Percentiles rank a stretch among this genome's conserved stretches.
phyloP scores from a whole-genome alignment of 2,797 vertebrate species.

The Pelodytes ibericus region DNA sequence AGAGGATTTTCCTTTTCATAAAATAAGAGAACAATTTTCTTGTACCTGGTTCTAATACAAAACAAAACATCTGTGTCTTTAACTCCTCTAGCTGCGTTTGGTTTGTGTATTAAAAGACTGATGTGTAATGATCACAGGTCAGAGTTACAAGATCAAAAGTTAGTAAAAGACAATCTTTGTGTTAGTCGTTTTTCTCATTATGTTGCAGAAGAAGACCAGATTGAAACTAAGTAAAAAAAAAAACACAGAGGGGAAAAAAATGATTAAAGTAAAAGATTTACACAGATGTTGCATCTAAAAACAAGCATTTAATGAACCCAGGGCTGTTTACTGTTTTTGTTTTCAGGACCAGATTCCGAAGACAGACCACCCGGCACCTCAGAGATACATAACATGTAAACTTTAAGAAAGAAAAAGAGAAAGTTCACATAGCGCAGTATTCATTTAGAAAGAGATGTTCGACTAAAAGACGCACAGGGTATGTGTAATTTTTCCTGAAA shows the following conservation, averaged over 20 bases:
- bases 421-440: too few species aligned
- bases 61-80: constrained; percentile 1
- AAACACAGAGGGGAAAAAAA: constrained; percentile 24
- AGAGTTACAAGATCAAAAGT: constrained; percentile 38
- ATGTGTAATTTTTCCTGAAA: too few species aligned
- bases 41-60: background rate
- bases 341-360: constrained; percentile 33
- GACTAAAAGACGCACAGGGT: too few species aligned
- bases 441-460: too few species aligned
- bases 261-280: constrained; percentile 45
- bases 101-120: constrained; percentile 26
- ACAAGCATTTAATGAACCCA: constrained; percentile 41
- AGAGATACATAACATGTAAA: background rate
- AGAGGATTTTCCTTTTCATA: background rate
- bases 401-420: background rate
- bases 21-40: background rate
- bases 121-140: constrained; percentile 36
- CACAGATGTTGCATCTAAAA: constrained; percentile 47
- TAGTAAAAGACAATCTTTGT: constrained; percentile 17
- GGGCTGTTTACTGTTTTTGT: constrained; percentile 43
- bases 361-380: constrained; percentile 44
- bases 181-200: constrained; percentile 39
- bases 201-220: constrained; percentile 28
- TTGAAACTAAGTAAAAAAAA: constrained; percentile 17
- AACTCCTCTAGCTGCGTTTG: constrained; percentile 5